Conservation (phyloP, 2,113 vertebrate genomes). For the Pygoscelis adeliae region DNA sequence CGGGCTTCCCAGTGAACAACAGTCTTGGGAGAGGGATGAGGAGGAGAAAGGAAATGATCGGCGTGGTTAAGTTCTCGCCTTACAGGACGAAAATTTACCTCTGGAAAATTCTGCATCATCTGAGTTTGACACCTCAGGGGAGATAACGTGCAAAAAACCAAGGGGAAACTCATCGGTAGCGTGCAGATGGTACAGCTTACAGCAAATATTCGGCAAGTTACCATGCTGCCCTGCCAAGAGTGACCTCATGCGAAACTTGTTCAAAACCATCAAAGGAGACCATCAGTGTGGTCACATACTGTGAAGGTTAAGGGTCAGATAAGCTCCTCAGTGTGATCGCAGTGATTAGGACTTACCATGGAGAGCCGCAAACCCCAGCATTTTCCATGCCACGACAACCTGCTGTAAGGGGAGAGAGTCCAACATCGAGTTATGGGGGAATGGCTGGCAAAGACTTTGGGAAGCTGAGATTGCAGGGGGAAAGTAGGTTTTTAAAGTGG, state of each 20-base stretch:
- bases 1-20: rapidly evolving
- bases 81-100: not conserved
- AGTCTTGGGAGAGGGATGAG: rapidly evolving
- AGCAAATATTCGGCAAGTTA: not conserved
- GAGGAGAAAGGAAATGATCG: not conserved
- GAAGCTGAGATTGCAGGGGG: not conserved
- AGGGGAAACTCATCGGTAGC: not conserved
- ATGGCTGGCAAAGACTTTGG: not conserved
- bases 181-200: not conserved
- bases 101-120: not conserved
- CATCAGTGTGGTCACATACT: not conserved
- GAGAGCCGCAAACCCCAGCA: not conserved
- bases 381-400: not conserved
- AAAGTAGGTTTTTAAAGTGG: not conserved
- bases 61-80: not conserved
- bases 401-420: not conserved
- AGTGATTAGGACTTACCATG: not conserved
- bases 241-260: not conserved
- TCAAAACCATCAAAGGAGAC: not conserved
- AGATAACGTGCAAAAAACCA: not conserved
- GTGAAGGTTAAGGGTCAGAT: not conserved
- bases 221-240: not conserved
- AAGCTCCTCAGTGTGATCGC: not conserved
- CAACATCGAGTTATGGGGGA: not conserved
- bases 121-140: rapidly evolving